These are phyloP conservation scores for Drosophila fulvimacula DNA, from an alignment of 2,888 invertebrate species.

Conservation along the genomic window DNA sequence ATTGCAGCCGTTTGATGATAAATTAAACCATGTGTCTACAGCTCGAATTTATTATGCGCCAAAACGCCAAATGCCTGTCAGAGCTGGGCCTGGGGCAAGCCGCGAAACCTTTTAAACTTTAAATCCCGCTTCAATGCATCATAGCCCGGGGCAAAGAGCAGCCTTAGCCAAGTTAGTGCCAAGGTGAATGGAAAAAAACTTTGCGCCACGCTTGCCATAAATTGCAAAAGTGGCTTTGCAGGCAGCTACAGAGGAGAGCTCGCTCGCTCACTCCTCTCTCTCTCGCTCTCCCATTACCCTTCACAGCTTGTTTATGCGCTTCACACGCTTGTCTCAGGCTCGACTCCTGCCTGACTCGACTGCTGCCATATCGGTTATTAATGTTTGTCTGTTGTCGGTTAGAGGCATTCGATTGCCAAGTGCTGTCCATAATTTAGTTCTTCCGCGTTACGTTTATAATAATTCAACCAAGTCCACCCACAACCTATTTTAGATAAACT, in stretches of 20 bases:
- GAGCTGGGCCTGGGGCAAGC: slow-evolving; percentile 50
- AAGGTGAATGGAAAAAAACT: slow-evolving; percentile 45
- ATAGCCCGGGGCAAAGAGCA: slow-evolving; percentile 53
- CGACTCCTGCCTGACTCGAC: slow-evolving; percentile 20
- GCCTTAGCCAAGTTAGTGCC: slow-evolving; percentile 54
- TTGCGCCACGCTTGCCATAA: slow-evolving; percentile 59
- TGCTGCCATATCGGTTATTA: slow-evolving; percentile 69
- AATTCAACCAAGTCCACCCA: too few species aligned
- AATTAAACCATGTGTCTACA: slow-evolving; percentile 76
- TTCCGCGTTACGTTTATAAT: slow-evolving; percentile 58
- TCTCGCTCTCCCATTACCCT: slow-evolving; percentile 34
- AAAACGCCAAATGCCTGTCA: slow-evolving; percentile 78
- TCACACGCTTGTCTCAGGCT: slow-evolving; percentile 74
- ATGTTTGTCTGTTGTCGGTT: slow-evolving; percentile 58
- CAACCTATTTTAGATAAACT: too few species aligned
- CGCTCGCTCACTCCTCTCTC: slow-evolving; percentile 12
- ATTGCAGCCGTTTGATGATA: slow-evolving; percentile 76
- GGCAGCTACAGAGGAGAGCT: slow-evolving; percentile 52
- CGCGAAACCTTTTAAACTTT: slow-evolving; percentile 79
- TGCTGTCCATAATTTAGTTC: slow-evolving; percentile 69
- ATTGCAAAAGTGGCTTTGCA: slow-evolving; percentile 71
- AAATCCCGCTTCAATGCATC: slow-evolving; percentile 78
- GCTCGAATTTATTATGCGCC: slow-evolving; percentile 79
- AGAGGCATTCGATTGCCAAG: slow-evolving; percentile 51
- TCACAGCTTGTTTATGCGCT: slow-evolving; percentile 71